Percentiles rank a stretch among this genome's conserved stretches.
Evolutionary conservation across 2,888 invertebrate genomes (phyloP).

Genomic region (Gymnoscelis rufifasciata): DNA sequence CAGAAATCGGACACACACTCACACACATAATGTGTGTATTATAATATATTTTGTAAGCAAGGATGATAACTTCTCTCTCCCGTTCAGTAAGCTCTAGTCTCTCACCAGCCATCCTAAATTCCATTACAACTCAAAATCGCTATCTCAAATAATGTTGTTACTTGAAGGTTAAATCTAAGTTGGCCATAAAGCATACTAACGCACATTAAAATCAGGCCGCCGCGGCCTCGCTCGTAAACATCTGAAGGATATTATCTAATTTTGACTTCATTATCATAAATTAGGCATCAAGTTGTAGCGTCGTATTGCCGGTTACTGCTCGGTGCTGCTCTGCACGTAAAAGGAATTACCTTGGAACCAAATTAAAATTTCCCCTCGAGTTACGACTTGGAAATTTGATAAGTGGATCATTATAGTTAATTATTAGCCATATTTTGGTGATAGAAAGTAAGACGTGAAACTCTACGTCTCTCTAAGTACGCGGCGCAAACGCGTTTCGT

Average conservation of each 20-base stretch:
- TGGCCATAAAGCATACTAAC: background rate
- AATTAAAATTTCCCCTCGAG: conserved; percentile 10
- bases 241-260: conserved; percentile 19
- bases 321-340: conserved; percentile 17
- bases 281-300: conserved; percentile 28
- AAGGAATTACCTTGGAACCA: conserved; percentile 21
- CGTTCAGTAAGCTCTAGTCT: too few species aligned
- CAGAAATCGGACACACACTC: too few species aligned
- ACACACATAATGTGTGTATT: too few species aligned
- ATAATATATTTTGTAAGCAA: too few species aligned
- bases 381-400: conserved; percentile 17
- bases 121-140: too few species aligned
- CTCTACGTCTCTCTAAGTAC: too few species aligned
- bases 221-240: conserved; percentile 15
- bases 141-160: background rate
- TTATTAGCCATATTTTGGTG: too few species aligned
- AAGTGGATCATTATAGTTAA: conserved; percentile 1
- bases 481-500: too few species aligned
- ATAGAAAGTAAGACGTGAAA: too few species aligned
- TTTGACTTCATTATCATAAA: conserved; percentile 30
- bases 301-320: conserved; percentile 28
- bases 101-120: too few species aligned
- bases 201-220: conserved; percentile 3
- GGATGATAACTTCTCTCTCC: too few species aligned
- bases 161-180: background rate